phyloP scores from a whole-genome alignment of 2,797 vertebrate genomes.

The Characodon lateralis region DNA sequence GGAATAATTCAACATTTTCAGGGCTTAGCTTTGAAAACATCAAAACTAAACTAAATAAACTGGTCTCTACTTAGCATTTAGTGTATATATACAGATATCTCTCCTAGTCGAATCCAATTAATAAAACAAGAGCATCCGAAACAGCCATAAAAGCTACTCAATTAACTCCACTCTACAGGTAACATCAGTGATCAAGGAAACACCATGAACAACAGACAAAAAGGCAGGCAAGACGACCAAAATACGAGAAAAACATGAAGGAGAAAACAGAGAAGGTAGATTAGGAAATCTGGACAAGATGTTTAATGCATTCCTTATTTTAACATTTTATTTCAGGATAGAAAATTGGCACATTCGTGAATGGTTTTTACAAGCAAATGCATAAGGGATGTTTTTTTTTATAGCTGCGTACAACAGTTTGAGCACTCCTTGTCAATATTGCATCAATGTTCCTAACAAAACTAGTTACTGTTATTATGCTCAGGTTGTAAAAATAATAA shows the following conservation, averaged over 20 bases:
- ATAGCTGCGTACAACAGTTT: constrained; percentile 5
- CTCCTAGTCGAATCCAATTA: not conserved
- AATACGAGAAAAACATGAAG: constrained; percentile 51
- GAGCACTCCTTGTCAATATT: not conserved
- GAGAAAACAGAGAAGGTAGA: constrained; percentile 42
- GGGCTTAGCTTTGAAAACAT: not conserved
- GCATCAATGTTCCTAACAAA: not conserved
- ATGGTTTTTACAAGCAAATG: constrained; percentile 12
- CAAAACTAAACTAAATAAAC: not conserved
- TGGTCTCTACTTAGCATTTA: not conserved
- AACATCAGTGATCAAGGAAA: not conserved
- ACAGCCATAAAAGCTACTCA: not conserved
- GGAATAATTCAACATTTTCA: not conserved
- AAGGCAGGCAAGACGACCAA: constrained; percentile 25
- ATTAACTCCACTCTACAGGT: not conserved
- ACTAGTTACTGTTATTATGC: not conserved
- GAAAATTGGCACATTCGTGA: not conserved
- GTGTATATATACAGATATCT: not conserved
- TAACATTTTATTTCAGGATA: constrained; percentile 1
- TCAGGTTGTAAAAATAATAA: not conserved
- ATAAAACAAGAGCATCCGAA: not conserved
- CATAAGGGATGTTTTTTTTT: not conserved
- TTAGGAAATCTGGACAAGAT: constrained; percentile 9
- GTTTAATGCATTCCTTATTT: constrained; percentile 29
- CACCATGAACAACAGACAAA: constrained; percentile 15